Base-by-base conservation (phyloP, 2,888 invertebrate species). In the Athalia circularis region DNA sequence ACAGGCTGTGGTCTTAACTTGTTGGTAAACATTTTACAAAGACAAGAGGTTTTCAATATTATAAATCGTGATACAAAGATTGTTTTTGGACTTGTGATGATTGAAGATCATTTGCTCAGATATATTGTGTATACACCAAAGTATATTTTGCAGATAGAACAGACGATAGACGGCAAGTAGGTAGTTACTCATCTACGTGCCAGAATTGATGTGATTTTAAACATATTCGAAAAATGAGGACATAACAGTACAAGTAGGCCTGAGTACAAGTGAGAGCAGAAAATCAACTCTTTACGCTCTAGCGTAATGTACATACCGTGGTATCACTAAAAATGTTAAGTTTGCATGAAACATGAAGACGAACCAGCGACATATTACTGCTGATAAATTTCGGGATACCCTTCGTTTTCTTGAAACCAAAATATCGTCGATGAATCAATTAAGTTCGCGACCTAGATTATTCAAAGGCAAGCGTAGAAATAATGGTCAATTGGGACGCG, bases 401-500 rank as follows among this genome's bases (percentile, higher is more conserved):
- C 13, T 15, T 9, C n/a, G 11, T 54, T 7, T 54, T 54, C 54
- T 54, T 54, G 54, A 4, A 54, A n/a, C 9, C 9, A 29, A 29
- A 29, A 29, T 29, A 29, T 29, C 29, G 29, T 29, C 29, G 29
- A 1, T 29, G 29, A 29, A 29, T 29, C 29, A 29, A 29, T 29
- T 29, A 29, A 29, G 29, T 29, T 29, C 29, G 29, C 29, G 29
- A 29, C 29, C 29, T 29, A 29, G 29, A 29, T 29, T 29, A 29
- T 29, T 29, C 29, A 29, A 29, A 29, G 29, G 29, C 54, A 54
- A n/a, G 11, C n/a, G 54, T 11, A 54, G 11, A n/a, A 72, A 45
- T 59, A 9, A 57, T 57, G 59, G 59, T 72, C 72, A 72, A 72
- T 72, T 72, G 72, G 72, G 59, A 72, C 72, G 72, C 72, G 57